Evolutionary conservation across 2,888 invertebrate genomes (phyloP), one percentile per base, ranked within the genome.

Genomic region (Choristoneura rosaceana): DNA sequence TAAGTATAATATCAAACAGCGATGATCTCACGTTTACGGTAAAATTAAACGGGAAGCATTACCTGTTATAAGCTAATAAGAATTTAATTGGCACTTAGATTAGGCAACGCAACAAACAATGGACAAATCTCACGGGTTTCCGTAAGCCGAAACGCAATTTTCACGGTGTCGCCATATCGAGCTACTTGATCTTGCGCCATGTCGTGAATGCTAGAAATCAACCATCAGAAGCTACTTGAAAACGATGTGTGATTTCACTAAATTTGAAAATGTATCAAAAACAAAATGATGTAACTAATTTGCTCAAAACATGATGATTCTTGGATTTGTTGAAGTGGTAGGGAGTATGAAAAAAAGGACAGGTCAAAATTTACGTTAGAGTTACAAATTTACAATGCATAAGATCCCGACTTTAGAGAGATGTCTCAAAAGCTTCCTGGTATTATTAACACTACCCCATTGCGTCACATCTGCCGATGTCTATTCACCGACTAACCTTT

Each of bases 401-500:
- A 15, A 4, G 55, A 50, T 50, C 50, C 64, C 15, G 33, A 63
- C 17, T 55, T 62, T 33, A 43, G 62, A 25, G 41, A 38, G 45
- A 67, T 17, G 62, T 63, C 41, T 63, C 67, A 63, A 63, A 41
- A 64, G 68, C 58, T 43, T 68, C 60, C 63, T 59, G 76, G 79
- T 86, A 84, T 86, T 83, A 77, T 78, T 75, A 78, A 76, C 38
- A 38, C 77, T 77, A 75, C 71, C 74, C 82, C 80, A 88, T 91
- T 90, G 88, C 89, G 81, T 76, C 78, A 85, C 93, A 93, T 90
- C 91, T 93, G 92, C 87, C 84, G 77, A 81, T 81, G 77, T 86
- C 87, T 88, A 91, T 91, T 90, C 89, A 88, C 76, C 79, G 79
- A 80, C 76, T 89, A 90, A 92, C 90, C 92, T 92, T 90, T 91